These are phyloP conservation scores for Alosa sapidissima DNA, from an alignment of 2,797 vertebrate species.

Conservation along the genomic window DNA sequence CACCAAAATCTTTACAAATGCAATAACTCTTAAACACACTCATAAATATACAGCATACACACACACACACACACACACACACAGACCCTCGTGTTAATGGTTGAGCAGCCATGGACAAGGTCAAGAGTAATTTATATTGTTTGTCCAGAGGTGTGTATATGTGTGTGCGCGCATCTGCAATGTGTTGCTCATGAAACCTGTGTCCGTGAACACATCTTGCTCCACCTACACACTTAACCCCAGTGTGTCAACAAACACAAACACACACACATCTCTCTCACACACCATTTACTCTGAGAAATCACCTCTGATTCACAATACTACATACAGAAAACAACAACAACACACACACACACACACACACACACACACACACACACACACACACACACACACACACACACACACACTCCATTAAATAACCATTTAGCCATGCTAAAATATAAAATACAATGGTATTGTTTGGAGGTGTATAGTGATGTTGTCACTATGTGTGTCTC, in stretches of 20 bases:
- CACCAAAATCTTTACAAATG: neutral
- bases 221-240: constrained; percentile 40
- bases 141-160: neutral
- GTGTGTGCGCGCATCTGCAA: neutral
- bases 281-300: neutral
- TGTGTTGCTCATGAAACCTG: constrained; percentile 38
- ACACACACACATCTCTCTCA: neutral
- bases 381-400: constrained; percentile 15
- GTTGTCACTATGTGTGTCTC: neutral
- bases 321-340: neutral
- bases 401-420: neutral
- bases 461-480: neutral
- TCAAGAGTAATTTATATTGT: neutral
- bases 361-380: constrained; percentile 10
- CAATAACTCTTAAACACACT: neutral
- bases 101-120: neutral
- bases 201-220: constrained; percentile 54
- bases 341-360: constrained; percentile 14
- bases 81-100: neutral
- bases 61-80: neutral
- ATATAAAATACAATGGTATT: neutral
- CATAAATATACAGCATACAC: neutral
- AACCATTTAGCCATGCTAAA: neutral
- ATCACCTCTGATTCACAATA: neutral
- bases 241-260: constrained; percentile 29